Base-by-base conservation (phyloP, 2,888 invertebrate genomes). In the Priocnemis perturbator region DNA sequence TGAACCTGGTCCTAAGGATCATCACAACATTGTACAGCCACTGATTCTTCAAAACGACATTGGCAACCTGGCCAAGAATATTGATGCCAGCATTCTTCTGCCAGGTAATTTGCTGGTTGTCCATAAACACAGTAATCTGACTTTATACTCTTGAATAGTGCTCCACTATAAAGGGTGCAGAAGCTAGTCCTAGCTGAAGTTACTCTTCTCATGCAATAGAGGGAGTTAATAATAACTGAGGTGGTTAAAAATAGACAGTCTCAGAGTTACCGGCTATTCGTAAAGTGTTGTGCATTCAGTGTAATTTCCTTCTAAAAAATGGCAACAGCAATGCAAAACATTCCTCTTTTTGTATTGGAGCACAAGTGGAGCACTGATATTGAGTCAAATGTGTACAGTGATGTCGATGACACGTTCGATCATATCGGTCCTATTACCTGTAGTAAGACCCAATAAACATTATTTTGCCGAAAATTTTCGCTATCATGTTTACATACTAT, bases 311-410 rank as follows among this genome's bases (percentile, higher is more conserved):
- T 47, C 1, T 26, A 52, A 50, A 64, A 80, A 79, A 82, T 88
- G 87, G 83, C 86, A 74, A 73, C 85, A 64, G 83, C 82, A 68
- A 81, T 89, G 64, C 85, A 86, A 81, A 85, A 89, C 81, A 89
- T 89, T 84, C 89, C 89, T 67, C 76, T 87, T 70, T 88, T 88
- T 83, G 85, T 89, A 71, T 85, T 89, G 69, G 88, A 89, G 69
- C 83, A 87, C 77, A 86, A 88, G 71, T 88, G 88, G 88, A 87
- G 85, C 74, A 87, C 86, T 82, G 87, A 88, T 73, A 70, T 86
- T 73, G 86, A 88, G 66, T 84, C 85, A 61, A 84, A 81, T 71
- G 63, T 70, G 63, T 79, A 81, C 74, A 85, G 81, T 81, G 84
- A 86, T 68, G 69, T 81, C 65, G 78, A 86, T 37, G 68, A 58